Evolutionary conservation across 2,113 vertebrate species (phyloP).

Genomic region (Pollimyrus isidori): DNA sequence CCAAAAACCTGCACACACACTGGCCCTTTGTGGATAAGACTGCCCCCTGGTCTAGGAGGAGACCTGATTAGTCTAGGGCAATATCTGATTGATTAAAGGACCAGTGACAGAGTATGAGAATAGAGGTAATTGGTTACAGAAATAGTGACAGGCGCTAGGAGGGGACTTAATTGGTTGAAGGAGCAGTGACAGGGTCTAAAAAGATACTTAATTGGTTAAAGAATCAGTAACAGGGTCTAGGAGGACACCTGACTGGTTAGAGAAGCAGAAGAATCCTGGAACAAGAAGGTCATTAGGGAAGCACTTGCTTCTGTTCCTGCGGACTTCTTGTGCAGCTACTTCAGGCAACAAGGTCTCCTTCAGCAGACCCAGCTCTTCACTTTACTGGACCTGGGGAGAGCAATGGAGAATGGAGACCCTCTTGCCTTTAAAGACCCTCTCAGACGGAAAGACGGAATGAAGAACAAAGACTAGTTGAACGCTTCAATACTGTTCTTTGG

Average conservation of each 20-base stretch:
- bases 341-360: background rate
- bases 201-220: background rate
- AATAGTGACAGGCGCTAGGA: background rate
- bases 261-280: background rate
- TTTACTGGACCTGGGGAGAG: background rate
- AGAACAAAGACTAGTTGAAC: slow-evolving; percentile 1
- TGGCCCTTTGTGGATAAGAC: background rate
- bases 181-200: background rate
- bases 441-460: background rate
- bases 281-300: background rate
- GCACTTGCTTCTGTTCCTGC: background rate
- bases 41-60: background rate
- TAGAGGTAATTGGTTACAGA: background rate
- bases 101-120: background rate
- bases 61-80: background rate
- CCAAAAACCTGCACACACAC: background rate
- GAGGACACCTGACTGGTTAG: background rate
- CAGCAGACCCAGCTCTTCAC: background rate
- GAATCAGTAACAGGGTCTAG: background rate
- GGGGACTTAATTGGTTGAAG: background rate
- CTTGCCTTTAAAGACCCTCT: background rate
- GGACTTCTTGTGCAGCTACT: background rate
- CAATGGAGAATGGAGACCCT: background rate
- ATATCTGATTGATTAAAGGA: background rate
- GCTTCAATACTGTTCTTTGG: background rate